Evolutionary conservation across 2,888 invertebrate species (phyloP).

Genomic region (Parthenolecanium corni): DNA sequence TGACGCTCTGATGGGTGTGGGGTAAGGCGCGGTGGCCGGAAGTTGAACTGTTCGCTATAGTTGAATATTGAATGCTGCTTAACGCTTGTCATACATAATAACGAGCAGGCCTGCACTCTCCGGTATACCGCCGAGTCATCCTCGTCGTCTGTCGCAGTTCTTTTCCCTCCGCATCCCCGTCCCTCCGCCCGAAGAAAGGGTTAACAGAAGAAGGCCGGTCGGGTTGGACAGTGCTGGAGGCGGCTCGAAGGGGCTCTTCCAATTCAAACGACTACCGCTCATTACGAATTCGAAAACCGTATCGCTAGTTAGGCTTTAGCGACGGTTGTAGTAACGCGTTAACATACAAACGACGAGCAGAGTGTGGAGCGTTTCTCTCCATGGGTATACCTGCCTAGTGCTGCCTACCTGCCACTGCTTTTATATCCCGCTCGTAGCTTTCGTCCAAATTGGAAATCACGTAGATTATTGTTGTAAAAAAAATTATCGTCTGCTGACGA

Average conservation of each 20-base stretch:
- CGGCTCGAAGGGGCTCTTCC: slow-evolving; percentile 11
- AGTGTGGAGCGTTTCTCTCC: no score
- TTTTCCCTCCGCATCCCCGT: no score
- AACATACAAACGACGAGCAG: slow-evolving; percentile 24
- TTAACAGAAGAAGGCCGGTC: slow-evolving; percentile 2
- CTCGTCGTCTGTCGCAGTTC: background rate
- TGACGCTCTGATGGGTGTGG: no score
- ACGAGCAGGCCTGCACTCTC: slow-evolving; percentile 13
- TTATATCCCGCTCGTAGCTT: no score
- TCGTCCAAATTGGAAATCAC: slow-evolving; percentile 24
- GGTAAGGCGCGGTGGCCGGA: slow-evolving; percentile 15
- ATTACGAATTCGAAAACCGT: slow-evolving; percentile 26
- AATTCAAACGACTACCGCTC: slow-evolving; percentile 29
- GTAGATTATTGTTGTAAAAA: slow-evolving; percentile 22
- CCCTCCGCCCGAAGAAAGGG: background rate
- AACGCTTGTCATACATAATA: slow-evolving; percentile 29
- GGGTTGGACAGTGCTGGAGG: slow-evolving; percentile 18
- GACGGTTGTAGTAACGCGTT: slow-evolving; percentile 28
- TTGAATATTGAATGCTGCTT: slow-evolving; percentile 28
- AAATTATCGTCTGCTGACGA: slow-evolving; percentile 19
- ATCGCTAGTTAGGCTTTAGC: slow-evolving; percentile 28
- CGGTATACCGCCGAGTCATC: background rate
- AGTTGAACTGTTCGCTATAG: slow-evolving; percentile 26
- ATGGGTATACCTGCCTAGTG: no score
- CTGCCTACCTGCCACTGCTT: no score